Evolutionary conservation across 2,113 vertebrate species (phyloP).

Genomic region (Ailurus styani): DNA sequence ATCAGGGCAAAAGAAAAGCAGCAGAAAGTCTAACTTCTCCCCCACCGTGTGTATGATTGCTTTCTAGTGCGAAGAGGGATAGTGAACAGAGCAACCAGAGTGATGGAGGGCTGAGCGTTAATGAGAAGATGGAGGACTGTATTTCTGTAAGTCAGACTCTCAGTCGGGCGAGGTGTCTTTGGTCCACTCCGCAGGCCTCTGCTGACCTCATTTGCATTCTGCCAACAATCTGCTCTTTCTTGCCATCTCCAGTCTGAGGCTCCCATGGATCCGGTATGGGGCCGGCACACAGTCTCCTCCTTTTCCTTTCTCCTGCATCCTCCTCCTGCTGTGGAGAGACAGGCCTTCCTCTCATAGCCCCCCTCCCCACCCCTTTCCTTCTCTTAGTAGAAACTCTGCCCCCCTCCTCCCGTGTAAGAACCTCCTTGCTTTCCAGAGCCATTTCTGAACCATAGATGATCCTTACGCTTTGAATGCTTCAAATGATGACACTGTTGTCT

Average conservation of each 20-base stretch:
- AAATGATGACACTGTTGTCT: not conserved
- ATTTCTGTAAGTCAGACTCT: not conserved
- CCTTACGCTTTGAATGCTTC: not conserved
- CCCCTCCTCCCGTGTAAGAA: accelerated
- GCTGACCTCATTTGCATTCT: not conserved
- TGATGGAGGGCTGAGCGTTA: no score
- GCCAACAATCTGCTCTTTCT: not conserved
- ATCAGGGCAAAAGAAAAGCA: not conserved
- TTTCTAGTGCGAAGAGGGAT: not conserved
- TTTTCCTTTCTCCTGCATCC: not conserved
- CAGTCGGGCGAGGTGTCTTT: not conserved
- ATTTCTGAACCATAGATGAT: not conserved
- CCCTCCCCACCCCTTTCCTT: not conserved
- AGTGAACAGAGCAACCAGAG: not conserved
- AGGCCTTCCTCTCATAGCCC: accelerated
- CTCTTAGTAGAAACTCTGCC: not conserved
- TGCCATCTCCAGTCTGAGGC: not conserved
- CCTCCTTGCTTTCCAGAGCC: not conserved
- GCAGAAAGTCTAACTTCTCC: not conserved
- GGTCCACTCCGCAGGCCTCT: not conserved
- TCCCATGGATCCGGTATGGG: not conserved
- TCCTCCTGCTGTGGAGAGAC: not conserved
- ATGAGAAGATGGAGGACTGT: not conserved
- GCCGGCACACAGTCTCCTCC: not conserved
- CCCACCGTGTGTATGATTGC: constrained; percentile 26